Conservation (phyloP, 2,888 invertebrate genomes). For the Eupithecia centaureata region DNA sequence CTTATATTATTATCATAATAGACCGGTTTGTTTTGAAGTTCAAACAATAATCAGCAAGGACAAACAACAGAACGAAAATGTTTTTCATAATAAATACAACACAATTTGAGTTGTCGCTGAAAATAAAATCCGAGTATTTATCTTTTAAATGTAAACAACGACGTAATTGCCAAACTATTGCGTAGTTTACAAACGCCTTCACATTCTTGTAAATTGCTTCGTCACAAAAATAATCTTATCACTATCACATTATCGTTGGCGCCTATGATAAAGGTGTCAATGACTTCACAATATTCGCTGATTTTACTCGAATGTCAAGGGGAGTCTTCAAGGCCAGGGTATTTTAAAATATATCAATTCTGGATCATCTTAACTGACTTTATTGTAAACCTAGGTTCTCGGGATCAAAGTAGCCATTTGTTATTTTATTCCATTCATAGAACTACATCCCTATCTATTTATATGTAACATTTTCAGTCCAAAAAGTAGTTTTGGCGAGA, state of each 20-base stretch:
- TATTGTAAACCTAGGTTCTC: neutral
- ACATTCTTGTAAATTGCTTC: constrained; percentile 17
- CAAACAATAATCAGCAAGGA: neutral
- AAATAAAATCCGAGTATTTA: neutral
- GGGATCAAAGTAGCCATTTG: neutral
- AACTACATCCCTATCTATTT: too few species aligned
- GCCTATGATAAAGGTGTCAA: constrained; percentile 50
- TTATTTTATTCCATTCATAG: too few species aligned
- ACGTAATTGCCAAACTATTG: constrained; percentile 7
- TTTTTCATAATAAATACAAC: constrained; percentile 6
- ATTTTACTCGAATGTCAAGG: constrained; percentile 49
- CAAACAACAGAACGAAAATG: neutral
- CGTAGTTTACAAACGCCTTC: constrained; percentile 27
- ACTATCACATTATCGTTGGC: constrained; percentile 42
- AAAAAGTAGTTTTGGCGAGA: too few species aligned
- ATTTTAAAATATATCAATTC: neutral
- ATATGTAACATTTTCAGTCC: too few species aligned
- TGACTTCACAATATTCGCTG: constrained; percentile 45
- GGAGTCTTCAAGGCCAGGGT: constrained; percentile 44
- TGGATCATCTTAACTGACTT: neutral
- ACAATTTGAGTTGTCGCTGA: neutral
- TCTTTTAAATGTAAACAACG: neutral
- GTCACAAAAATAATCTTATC: constrained; percentile 43
- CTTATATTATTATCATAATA: neutral
- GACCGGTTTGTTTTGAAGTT: neutral